Evolutionary conservation across 2,888 invertebrate genomes (phyloP), one percentile per base, ranked within the genome.

Genomic region (Teinopalpus imperialis): DNA sequence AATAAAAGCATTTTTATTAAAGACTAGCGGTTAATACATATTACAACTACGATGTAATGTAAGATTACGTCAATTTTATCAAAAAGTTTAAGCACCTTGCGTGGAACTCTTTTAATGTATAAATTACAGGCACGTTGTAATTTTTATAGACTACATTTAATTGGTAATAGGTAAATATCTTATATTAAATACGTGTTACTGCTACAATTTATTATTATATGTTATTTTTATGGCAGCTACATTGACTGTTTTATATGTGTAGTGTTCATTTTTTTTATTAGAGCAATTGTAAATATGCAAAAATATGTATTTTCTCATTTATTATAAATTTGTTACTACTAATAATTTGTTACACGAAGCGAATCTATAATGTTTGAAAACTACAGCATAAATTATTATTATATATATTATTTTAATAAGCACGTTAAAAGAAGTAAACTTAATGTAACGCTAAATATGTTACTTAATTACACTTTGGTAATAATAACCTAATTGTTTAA

Each of bases 401-500:
- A 34, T 18, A 21, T 29, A 45, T 41, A 43, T 40, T 30, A n/a
- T 46, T 47, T 50, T 44, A 42, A 37, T 44, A 36, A 42, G 44
- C 36, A 49, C 27, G 46, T 42, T 54, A 47, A 43, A 37, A 47
- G 34, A 40, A 51, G 45, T 52, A 54, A 58, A 59, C 52, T 57
- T 49, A 44, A 49, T 47, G 30, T 64, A 62, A 60, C 53, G 69
- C 80, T 83, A 79, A 29, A 36, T 36, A 40, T 77, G 76, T 79
- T 76, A 66, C 83, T 75, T 82, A 86, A 78, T 78, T 85, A 87
- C 81, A 85, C 87, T 87, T 87, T 87, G 87, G 87, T 87, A 83
- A 83, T 85, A 80, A 76, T 78, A 73, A 86, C 73, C 85, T 86
- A 85, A 55, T 63, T 69, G 75, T 74, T 73, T 69, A 69, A 70